Conservation (phyloP, 1,140 invertebrate species). For the Brachionus koreanus region DNA sequence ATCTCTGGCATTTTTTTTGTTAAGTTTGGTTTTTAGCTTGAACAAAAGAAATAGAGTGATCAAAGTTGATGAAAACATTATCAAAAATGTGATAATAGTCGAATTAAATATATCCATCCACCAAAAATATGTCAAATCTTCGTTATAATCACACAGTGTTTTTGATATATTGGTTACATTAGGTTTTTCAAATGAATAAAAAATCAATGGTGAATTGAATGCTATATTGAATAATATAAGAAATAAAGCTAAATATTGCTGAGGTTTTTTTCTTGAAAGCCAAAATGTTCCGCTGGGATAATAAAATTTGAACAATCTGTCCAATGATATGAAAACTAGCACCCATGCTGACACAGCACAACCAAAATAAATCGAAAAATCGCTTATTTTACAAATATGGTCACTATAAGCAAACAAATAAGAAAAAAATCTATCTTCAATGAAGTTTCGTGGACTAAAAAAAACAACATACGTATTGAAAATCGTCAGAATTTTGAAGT, state of each 20-base stretch:
- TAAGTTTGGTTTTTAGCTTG: neutral
- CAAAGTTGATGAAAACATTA: neutral
- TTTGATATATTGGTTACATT: neutral
- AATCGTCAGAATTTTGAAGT: neutral
- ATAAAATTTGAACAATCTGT: neutral
- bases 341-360: constrained; percentile 5
- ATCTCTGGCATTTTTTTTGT: neutral
- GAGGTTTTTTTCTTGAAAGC: neutral
- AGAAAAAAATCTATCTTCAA: neutral
- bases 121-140: constrained; percentile 10
- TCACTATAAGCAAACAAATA: neutral
- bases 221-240: neutral
- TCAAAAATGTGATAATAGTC: neutral
- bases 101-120: constrained; percentile 17
- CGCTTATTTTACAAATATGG: neutral
- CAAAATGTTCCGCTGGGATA: neutral
- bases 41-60: neutral
- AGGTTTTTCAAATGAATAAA: neutral
- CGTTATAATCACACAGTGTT: neutral
- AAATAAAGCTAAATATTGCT: neutral
- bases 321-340: neutral
- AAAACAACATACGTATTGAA: neutral
- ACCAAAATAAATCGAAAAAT: constrained; percentile 16
- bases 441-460: neutral
- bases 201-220: neutral